Evolutionary conservation across 2,888 invertebrate species (phyloP), one percentile per base, ranked within the genome.

Genomic region (Sminthurinus aureus): DNA sequence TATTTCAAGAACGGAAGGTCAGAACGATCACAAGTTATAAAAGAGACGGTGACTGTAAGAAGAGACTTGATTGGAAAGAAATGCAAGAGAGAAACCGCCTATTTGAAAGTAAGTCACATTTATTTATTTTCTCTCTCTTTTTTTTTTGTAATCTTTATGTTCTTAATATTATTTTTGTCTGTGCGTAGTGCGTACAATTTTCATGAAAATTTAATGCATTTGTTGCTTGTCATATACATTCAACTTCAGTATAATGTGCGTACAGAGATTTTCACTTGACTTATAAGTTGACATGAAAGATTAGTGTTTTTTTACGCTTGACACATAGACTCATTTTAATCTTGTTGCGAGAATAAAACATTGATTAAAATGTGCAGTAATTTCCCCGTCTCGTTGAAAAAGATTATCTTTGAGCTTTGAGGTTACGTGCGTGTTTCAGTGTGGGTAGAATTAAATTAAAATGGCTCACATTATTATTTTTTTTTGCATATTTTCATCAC

Each of bases 51-150:
- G 8, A 87, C 82, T n/a, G 87, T 90, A 6, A 83, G 87, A n/a
- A 75, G 86, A 26, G 88, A 86, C 71, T 88, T 88, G 38, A 85
- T 86, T 26, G 88, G 88, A 83, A 92, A 92, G 85, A 92, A 93
- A 85, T 97, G 97, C 89, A 93, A 94, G 85, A 91, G 92, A 84
- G 95, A 96, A 89, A 93, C 93, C 0, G 95, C 95, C n/a, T 96
- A 96, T 90, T 92, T 97, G 67, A 96, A 96, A 90, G 93, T 93
- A 79, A 92, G 93, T 85, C 75, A 38, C 38, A 38, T 38, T 38
- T 38, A 6, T 38, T 66, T 15, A 66, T 66, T 20, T 66, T 66
- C n/a, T n/a, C n/a, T n/a, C n/a, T n/a, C n/a, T 20, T 3, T 20
- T 11, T 69, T 1, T 69, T 69, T 24, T 69, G 20, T 69, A 20